Percentiles rank a stretch among this genome's conserved stretches.
phyloP scores from a whole-genome alignment of 2,113 vertebrate species.

The Hypocryptadius cinnamomeus region DNA sequence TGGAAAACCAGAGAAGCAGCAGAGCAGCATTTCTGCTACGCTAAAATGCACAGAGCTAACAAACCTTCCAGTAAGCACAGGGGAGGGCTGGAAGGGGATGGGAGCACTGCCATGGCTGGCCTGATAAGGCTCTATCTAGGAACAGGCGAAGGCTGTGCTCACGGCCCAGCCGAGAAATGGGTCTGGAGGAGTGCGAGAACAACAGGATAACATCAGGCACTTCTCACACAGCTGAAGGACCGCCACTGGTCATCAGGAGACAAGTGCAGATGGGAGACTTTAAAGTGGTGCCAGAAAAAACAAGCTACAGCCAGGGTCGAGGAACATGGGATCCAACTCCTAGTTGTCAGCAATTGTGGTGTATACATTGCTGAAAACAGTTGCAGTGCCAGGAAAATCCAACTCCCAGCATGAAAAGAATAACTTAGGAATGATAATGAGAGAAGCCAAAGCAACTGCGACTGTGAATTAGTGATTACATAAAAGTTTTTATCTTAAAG shows the following conservation, averaged over 20 bases:
- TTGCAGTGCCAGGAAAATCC: constrained; percentile 55
- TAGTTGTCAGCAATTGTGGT: constrained; percentile 52
- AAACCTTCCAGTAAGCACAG: background rate
- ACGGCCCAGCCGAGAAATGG: fast-evolving
- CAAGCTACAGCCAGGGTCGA: constrained; percentile 34
- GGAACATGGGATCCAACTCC: constrained; percentile 44
- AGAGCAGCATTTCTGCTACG: fast-evolving
- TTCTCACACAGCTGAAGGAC: constrained; percentile 8
- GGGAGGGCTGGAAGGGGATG: background rate
- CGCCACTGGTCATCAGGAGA: background rate
- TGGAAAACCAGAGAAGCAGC: background rate
- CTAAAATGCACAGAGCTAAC: background rate
- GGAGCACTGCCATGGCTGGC: background rate
- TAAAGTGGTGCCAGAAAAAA: constrained; percentile 50
- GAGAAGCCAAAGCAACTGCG: background rate
- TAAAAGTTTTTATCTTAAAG: constrained; percentile 26
- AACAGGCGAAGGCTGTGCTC: background rate
- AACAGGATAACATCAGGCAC: constrained; percentile 17
- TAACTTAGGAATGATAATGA: constrained; percentile 42
- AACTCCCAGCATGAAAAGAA: constrained; percentile 48
- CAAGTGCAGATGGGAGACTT: constrained; percentile 14
- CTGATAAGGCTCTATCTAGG: constrained; percentile 22
- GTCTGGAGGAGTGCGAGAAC: constrained; percentile 1
- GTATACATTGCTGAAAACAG: constrained; percentile 45
- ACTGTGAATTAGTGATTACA: constrained; percentile 4